A percentile compares a stretch with the other conserved stretches of the same genome.
Evolutionary conservation across 2,113 vertebrate genomes (phyloP).

Genomic region (Phalacrocorax carbo): DNA sequence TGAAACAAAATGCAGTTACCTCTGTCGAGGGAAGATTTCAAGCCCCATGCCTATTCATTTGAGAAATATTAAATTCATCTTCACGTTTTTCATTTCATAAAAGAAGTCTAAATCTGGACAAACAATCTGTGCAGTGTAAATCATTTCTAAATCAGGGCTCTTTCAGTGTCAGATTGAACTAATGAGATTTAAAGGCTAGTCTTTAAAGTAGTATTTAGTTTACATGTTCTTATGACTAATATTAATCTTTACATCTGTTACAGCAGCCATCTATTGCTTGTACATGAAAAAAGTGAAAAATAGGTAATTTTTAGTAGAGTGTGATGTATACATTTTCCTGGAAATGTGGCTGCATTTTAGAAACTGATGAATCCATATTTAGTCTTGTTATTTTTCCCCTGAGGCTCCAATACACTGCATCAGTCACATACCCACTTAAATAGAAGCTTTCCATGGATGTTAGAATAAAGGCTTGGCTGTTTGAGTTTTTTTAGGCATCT

Average conservation of each 20-base stretch:
- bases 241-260: constrained; percentile 55
- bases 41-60: constrained; percentile 32
- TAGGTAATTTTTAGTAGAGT: constrained; percentile 15
- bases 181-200: constrained; percentile 59
- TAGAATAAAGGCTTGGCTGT: constrained; percentile 2
- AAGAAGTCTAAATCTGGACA: constrained; percentile 46
- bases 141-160: constrained; percentile 41
- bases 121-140: constrained; percentile 52
- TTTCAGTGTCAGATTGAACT: constrained; percentile 39
- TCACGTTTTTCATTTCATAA: constrained; percentile 45
- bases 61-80: constrained; percentile 63
- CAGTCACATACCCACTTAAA: constrained; percentile 10
- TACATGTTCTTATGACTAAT: background rate
- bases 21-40: constrained; percentile 52
- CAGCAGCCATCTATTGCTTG: background rate
- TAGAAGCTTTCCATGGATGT: constrained; percentile 2
- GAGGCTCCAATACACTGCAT: background rate
- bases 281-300: background rate
- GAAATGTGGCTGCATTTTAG: constrained; percentile 50
- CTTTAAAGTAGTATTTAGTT: constrained; percentile 54
- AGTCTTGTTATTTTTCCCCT: constrained; percentile 37
- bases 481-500: background rate
- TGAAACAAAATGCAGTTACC: constrained; percentile 61
- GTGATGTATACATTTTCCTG: background rate
- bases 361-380: constrained; percentile 44